Percentiles rank a stretch among this genome's conserved stretches.
These are phyloP conservation scores for Cyanoliseus patagonus DNA, from an alignment of 2,113 vertebrate genomes.

Conservation along the genomic window DNA sequence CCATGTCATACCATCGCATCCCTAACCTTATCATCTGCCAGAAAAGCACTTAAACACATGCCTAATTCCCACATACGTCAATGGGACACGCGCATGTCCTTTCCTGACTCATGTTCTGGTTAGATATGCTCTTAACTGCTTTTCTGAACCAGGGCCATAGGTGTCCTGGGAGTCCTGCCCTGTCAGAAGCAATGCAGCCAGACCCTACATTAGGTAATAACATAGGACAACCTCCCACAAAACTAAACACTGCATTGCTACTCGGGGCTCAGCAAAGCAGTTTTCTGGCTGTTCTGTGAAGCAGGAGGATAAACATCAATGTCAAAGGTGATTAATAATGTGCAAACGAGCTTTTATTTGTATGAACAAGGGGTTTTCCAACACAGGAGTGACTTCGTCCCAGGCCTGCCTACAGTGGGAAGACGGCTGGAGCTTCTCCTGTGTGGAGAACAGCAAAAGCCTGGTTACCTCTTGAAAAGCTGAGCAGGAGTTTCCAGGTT, in stretches of 20 bases:
- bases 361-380: neutral
- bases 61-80: neutral
- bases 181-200: neutral
- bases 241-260: neutral
- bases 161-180: neutral
- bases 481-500: neutral
- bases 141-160: neutral
- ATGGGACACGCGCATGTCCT: neutral
- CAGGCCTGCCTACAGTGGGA: neutral
- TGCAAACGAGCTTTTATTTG: neutral
- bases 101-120: neutral
- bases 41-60: constrained; percentile 16
- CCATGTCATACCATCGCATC: neutral
- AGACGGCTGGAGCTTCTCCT: neutral
- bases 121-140: neutral
- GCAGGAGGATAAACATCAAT: neutral
- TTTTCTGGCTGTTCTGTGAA: neutral
- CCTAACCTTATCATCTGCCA: neutral
- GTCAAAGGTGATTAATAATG: neutral
- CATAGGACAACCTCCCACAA: neutral
- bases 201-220: neutral
- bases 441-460: neutral
- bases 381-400: neutral
- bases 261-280: neutral
- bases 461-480: neutral